These are phyloP conservation scores for Drosophila siamana DNA, from an alignment of 2,888 invertebrate species.

Conservation along the genomic window DNA sequence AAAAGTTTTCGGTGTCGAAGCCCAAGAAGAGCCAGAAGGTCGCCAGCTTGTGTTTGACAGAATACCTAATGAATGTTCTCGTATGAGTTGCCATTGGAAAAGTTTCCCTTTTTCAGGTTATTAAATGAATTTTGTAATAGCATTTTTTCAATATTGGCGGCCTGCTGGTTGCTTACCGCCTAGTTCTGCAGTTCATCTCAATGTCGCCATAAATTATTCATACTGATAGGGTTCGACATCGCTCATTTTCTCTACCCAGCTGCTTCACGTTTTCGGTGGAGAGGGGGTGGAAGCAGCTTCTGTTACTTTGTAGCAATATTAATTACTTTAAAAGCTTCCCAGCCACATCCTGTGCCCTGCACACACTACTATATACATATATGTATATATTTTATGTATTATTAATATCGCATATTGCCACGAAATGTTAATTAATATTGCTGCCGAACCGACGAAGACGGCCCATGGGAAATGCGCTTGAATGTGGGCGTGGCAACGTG, in stretches of 20 bases:
- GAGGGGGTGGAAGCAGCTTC: neutral
- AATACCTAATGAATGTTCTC: constrained; percentile 25
- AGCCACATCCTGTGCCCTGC: constrained; percentile 26
- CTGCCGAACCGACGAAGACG: constrained; percentile 7
- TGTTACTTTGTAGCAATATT: constrained; percentile 41
- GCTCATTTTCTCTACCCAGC: neutral
- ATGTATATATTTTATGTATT: constrained; percentile 15
- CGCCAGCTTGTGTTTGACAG: constrained; percentile 10
- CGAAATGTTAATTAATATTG: constrained; percentile 66
- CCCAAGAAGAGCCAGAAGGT: neutral
- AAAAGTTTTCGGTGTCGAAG: constrained; percentile 29
- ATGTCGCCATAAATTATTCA: constrained; percentile 41
- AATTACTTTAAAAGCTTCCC: constrained; percentile 62
- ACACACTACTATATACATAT: neutral
- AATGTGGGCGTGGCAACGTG: constrained; percentile 16
- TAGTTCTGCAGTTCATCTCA: constrained; percentile 9
- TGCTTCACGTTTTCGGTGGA: neutral
- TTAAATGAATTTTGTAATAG: constrained; percentile 23
- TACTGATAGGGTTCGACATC: neutral
- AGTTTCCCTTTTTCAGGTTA: constrained; percentile 2
- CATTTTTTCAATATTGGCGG: constrained; percentile 10
- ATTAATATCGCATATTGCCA: constrained; percentile 54
- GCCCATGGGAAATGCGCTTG: constrained; percentile 7
- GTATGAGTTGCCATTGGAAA: constrained; percentile 24
- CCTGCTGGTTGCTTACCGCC: neutral